Evolutionary conservation across 2,113 vertebrate genomes (phyloP), one percentile per base, ranked within the genome.

Genomic region (Phalacrocorax aristotelis): DNA sequence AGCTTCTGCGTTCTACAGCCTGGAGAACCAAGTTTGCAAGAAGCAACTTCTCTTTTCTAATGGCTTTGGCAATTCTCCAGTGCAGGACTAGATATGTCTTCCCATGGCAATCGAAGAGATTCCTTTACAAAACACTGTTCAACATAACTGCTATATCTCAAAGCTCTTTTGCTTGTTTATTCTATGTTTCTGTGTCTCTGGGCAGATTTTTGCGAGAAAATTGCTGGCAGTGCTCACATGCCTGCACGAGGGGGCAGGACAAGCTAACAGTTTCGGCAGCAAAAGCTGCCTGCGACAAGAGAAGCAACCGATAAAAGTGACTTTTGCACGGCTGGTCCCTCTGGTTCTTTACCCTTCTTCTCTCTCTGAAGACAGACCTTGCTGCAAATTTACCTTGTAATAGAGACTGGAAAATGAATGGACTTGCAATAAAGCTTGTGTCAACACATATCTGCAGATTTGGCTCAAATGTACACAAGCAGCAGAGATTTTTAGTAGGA

Each of bases 241-340:
- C 79, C 90, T 93, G 95, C 98, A 98, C 98, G 58, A 98, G 98
- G 97, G 98, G 97, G 98, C 98, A 98, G 97, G 93, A 98, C 95
- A 98, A 90, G 95, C 95, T 97, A 97, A 97, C 84, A 61, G 80
- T 98, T 98, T 89, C 54, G 2, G 87, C 92, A 96, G 91, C 72
- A 94, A 91, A 87, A 27, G 58, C 87, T 82, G 61, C 51, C 51
- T 52, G 15, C 5, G 54, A 22, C 23, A 46, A n/a, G 40, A 51
- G 46, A 65, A 14, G 30, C 29, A 36, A 23, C 26, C 6, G 5
- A 11, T 22, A 38, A 34, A 77, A 78, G 11, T 23, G 22, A 42
- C 42, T 87, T 76, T 34, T 34, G 25, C 55, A 9, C 21, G 17
- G 54, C 58, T 55, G 34, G 34, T 70, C 57, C 36, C 29, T 49